A percentile compares a stretch with the other conserved stretches of the same genome.
Conservation (phyloP, 2,113 vertebrate species). For the Sisor rabdophorus region DNA sequence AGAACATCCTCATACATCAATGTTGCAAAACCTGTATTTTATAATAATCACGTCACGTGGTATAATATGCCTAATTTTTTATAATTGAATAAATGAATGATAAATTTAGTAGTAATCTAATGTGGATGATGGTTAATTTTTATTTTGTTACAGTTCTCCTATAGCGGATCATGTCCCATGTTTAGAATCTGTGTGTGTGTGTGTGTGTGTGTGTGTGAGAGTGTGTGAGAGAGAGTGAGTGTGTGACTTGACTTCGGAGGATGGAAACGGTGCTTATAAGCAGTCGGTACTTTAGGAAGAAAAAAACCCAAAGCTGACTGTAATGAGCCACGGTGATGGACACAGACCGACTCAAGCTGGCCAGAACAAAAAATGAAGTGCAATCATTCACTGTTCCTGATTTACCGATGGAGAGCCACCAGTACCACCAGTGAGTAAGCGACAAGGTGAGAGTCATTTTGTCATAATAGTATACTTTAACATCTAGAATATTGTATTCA, state of each 20-base stretch:
- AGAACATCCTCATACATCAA: too few relatives aligned
- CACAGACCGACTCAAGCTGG: not conserved
- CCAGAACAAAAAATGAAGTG: slow-evolving; percentile 5
- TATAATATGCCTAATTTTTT: too few relatives aligned
- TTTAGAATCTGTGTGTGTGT: too few relatives aligned
- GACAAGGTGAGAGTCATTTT: slow-evolving; percentile 19
- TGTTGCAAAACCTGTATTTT: too few relatives aligned
- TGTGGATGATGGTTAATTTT: too few relatives aligned
- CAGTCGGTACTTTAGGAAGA: slow-evolving; percentile 16
- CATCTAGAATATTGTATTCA: not conserved
- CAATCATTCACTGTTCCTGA: not conserved
- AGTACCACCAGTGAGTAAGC: slow-evolving; percentile 9
- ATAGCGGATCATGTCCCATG: too few relatives aligned
- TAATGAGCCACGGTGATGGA: not conserved
- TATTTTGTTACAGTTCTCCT: too few relatives aligned
- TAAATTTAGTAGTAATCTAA: too few relatives aligned
- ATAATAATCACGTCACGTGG: too few relatives aligned
- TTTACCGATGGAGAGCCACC: slow-evolving; percentile 12
- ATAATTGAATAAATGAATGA: too few relatives aligned
- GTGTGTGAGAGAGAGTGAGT: too few relatives aligned
- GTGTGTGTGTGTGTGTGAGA: too few relatives aligned
- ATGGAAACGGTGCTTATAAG: slow-evolving; percentile 13
- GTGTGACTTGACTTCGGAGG: slow-evolving; percentile 2
- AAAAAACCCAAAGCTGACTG: not conserved
- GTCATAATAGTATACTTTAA: not conserved